Evolutionary conservation across 2,797 vertebrate genomes (phyloP), one percentile per base, ranked within the genome.

Genomic region (Sebastes goodei): DNA sequence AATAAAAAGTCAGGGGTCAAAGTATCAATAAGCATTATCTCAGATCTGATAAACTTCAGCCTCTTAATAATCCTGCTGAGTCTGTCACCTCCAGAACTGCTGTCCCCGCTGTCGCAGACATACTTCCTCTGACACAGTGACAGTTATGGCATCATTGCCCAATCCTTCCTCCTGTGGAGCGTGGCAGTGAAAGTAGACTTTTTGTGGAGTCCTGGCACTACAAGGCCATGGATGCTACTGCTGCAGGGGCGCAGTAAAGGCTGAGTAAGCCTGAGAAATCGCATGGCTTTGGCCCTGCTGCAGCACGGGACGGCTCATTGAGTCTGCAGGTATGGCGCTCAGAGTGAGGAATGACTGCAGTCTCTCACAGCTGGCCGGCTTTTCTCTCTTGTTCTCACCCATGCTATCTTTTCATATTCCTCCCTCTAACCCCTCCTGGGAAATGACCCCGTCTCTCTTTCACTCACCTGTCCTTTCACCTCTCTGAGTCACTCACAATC

Each of bases 331-430:
- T 94, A 93, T 71, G 84, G 70, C 74, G 86, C 85, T 74, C 85
- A 84, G 86, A 86, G 86, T 94, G 93, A 95, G 83, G 84, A 87
- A 95, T 95, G 93, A 90, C 93, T 93, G 94, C 92, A 91, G 90
- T 87, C 86, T 89, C 92, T 93, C 89, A 82, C 89, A 92, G 86
- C 79, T 87, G 84, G 71, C 75, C 57, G 32, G 65, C 56, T 82
- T 71, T 52, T 30, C 55, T 70, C 49, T 53, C 63, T 27, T 52
- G 72, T 56, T 78, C 86, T 83, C 83, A 87, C 81, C 79, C 71
- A 83, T 76, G 42, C 61, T 68, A 23, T 86, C 89, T 88, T 86
- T 81, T 78, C 71, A 75, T 75, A 33, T 52, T 78, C 65, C 64
- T 76, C 62, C 78, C 64, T 74, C 62, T 74, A 59, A 21, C 23